A percentile compares a stretch with the other conserved stretches of the same genome.
These are phyloP conservation scores for Spisula subtruncata DNA, from an alignment of 2,888 invertebrate species.

Conservation along the genomic window DNA sequence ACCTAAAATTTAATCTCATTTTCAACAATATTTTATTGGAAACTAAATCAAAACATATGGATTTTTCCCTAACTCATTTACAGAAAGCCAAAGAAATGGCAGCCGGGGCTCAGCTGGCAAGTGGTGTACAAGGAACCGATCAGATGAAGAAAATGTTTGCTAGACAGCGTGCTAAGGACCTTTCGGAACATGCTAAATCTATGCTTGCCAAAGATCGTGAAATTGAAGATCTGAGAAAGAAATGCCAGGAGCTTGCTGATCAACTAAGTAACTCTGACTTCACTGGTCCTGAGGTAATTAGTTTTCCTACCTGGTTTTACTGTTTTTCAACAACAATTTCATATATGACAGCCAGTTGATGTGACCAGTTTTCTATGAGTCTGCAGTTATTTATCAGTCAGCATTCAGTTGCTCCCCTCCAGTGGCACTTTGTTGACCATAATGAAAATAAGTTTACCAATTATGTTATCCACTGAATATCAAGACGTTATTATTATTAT, in stretches of 20 bases:
- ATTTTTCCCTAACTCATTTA: slow-evolving; percentile 18
- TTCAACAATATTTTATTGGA: too few relatives aligned
- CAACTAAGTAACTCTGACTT: slow-evolving; percentile 81
- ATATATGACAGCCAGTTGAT: too few relatives aligned
- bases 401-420: too few relatives aligned
- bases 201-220: slow-evolving; percentile 86
- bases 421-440: too few relatives aligned
- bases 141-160: slow-evolving; percentile 85
- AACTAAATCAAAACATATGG: not conserved
- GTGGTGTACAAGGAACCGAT: slow-evolving; percentile 75
- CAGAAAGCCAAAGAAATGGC: slow-evolving; percentile 78
- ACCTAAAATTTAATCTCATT: too few relatives aligned
- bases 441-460: too few relatives aligned
- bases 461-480: too few relatives aligned
- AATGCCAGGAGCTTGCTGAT: slow-evolving; percentile 84
- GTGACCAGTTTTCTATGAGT: too few relatives aligned
- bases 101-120: slow-evolving; percentile 47
- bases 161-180: slow-evolving; percentile 85
- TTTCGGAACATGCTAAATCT: slow-evolving; percentile 85
- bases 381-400: too few relatives aligned
- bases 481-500: too few relatives aligned
- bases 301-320: too few relatives aligned
- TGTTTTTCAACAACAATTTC: too few relatives aligned
- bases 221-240: slow-evolving; percentile 84
- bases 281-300: slow-evolving; percentile 78